Percentiles rank a stretch among this genome's conserved stretches.
Conservation (phyloP, 1,140 invertebrate genomes). For the Bombyx mori region DNA sequence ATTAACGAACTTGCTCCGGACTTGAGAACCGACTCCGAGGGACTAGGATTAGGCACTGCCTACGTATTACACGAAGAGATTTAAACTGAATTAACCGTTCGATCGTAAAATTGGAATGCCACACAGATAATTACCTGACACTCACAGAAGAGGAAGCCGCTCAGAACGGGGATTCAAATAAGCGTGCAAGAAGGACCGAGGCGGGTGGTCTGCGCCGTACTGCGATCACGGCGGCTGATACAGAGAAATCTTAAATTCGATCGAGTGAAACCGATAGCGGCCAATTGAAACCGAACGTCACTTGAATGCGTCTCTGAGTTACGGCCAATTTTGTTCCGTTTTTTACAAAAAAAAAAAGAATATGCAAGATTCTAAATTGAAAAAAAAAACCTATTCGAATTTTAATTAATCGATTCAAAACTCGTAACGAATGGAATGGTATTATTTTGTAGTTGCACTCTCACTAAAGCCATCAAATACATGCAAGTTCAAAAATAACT, state of each 20-base stretch:
- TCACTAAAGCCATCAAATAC: no score
- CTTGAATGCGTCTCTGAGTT: conserved; percentile 1
- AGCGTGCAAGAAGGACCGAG: conserved; percentile 56
- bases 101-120: conserved; percentile 71
- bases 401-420: no score
- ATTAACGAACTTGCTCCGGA: conserved; percentile 20
- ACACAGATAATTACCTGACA: conserved; percentile 72
- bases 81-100: conserved; percentile 70
- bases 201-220: conserved; percentile 30
- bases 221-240: conserved; percentile 42
- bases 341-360: no score
- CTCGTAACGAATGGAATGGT: no score
- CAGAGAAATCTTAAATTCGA: conserved; percentile 30
- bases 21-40: conserved; percentile 37
- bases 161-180: conserved; percentile 66
- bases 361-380: no score
- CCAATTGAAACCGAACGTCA: conserved; percentile 29
- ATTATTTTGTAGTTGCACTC: no score
- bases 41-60: conserved; percentile 60
- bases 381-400: no score
- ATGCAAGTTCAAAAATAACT: no score
- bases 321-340: no score
- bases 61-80: conserved; percentile 63
- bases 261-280: conserved; percentile 38
- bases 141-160: conserved; percentile 67